Base-by-base conservation (phyloP, 1,140 invertebrate genomes). In the Parapsyche elsis region DNA sequence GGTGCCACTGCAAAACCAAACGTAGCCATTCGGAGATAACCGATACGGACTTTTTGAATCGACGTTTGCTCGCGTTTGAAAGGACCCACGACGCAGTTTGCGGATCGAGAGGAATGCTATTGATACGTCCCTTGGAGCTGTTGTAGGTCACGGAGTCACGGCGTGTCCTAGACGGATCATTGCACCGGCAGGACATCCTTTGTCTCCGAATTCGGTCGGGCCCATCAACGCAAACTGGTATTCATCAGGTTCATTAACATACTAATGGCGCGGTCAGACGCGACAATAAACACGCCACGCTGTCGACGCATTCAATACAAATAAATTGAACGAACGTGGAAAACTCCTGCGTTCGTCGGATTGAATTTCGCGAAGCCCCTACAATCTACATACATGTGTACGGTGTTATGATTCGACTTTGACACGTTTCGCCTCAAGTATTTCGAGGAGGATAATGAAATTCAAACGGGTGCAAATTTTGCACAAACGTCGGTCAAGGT, bases 151-250 rank as follows among this genome's bases (percentile, higher is more conserved):
- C 64, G 10, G 24, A 67, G 64, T 67, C 64, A 26, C 64, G 64
- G 38, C 46, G 38, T 23, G 61, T 67, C 61, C 61, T 67, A 67
- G 61, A 67, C 61, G 61, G 61, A 46, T 45, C 71, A 38, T 73
- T 73, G 71, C 71, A 73, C 71, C 71, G 71, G 46, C 71, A 38
- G 71, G 71, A 73, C 71, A 73, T 73, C 71, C 71, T 73, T 73
- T 73, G 71, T 73, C 44, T 73, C 71, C 9, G 71, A 45, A 44
- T 16, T 71, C n/a, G 10, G 0, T 23, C 16, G 71, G n/a, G n/a
- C 2, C 14, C 30, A 9, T 53, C 49, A 12, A 67, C 61, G 19
- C 9, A 71, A 71, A 71, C 67, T 71, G 38, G 67, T 71, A 71
- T 71, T 71, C 38, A 26, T 30, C 67, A 26, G 67, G 24, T 45